phyloP scores from a whole-genome alignment of 2,113 vertebrate genomes.

The Ctenodactylus gundi region DNA sequence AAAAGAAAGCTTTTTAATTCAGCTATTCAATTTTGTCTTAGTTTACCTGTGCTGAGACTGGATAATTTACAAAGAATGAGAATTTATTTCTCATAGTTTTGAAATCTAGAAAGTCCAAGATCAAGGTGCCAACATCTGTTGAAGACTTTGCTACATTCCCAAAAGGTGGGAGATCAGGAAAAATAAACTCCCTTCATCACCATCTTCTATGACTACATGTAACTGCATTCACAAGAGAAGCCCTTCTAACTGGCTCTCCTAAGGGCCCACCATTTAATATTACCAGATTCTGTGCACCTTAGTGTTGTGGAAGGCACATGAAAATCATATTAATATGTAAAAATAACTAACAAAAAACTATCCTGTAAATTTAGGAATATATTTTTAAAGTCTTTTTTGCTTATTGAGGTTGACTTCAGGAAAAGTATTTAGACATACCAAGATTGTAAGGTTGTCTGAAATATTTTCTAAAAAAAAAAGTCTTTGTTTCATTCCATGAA shows the following conservation, averaged over 20 bases:
- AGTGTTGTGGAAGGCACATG: background rate
- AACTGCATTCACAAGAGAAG: background rate
- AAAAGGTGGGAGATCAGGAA: background rate
- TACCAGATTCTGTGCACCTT: background rate
- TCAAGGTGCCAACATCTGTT: background rate
- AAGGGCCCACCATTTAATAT: background rate
- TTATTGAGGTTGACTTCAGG: background rate
- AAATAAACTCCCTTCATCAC: background rate
- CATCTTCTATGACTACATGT: background rate
- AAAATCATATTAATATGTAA: background rate
- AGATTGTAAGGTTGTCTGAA: background rate
- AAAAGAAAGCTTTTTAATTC: background rate
- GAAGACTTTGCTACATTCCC: background rate
- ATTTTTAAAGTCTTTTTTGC: background rate
- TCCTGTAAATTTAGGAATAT: background rate
- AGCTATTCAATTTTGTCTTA: background rate
- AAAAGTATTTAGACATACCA: background rate
- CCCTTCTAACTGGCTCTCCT: background rate
- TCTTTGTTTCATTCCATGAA: background rate
- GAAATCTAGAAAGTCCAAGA: background rate
- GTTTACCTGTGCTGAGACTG: background rate
- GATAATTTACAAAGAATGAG: background rate
- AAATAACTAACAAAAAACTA: background rate
- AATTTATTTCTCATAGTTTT: background rate
- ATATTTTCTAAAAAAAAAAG: background rate